Base-by-base conservation (phyloP, 1,140 invertebrate genomes). In the Cydia splendana region DNA sequence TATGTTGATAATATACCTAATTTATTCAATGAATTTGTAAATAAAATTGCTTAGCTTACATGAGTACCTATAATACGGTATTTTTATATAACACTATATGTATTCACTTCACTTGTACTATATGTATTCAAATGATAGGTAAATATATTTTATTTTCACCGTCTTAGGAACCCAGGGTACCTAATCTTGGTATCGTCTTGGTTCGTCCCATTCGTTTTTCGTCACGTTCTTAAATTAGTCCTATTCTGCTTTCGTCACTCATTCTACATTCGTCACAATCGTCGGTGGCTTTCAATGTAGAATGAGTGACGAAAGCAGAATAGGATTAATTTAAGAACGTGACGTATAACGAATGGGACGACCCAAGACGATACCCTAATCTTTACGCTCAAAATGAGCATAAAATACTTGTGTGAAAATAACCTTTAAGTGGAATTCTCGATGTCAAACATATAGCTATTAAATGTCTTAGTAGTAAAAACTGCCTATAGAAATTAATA, bases 31-130 rank as follows among this genome's bases (percentile, higher is more conserved):
- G 24, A n/a, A 38, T 15, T 24, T 71, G 67, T 71, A 71, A 18
- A 71, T 71, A 71, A 45, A 71, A 71, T 45, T 42, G 34, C 67
- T 38, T 71, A 71, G 67, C 9, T 38, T 71, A 71, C 67, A 45
- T 9, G 18, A 38, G 34, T 71, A 71, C 45, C 67, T 71, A n/a
- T n/a, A n/a, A n/a, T n/a, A 71, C 67, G 15, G 9, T 71, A 71
- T 71, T 71, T 71, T 71, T 71, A 38, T 71, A 69, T 30, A 38
- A 34, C 65, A 34, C 65, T 69, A 34, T 67, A 28, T 38, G 12
- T 69, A 69, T 69, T 34, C 65, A 34, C 28, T 69, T 34, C 65
- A 34, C 28, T 57, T 2, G n/a, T 69, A 69, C 13, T 69, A n/a
- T 12, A 69, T 30, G 34, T 34, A 34, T 0, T 67, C 9, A 28